These are phyloP conservation scores for Nettapus auritus DNA, from an alignment of 2,113 vertebrate species.

Conservation along the genomic window DNA sequence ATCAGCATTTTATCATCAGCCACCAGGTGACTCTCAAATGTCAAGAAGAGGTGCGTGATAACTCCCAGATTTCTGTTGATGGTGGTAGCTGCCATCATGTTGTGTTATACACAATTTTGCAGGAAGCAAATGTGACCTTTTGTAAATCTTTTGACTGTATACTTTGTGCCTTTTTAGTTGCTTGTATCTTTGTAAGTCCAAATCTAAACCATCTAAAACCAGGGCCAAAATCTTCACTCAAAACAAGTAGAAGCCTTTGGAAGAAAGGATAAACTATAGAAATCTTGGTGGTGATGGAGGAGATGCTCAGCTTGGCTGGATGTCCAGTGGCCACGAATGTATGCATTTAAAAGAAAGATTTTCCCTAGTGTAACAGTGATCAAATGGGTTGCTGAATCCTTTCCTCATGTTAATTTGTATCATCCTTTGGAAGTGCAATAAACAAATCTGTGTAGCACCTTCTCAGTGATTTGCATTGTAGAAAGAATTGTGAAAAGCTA, in stretches of 20 bases:
- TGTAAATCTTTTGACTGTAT: slow-evolving; percentile 24
- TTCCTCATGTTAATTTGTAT: not conserved
- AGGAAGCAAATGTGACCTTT: slow-evolving; percentile 44
- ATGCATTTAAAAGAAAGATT: not conserved
- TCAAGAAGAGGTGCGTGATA: slow-evolving; percentile 46
- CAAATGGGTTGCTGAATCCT: not conserved
- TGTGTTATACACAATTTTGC: not conserved
- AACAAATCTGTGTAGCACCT: not conserved
- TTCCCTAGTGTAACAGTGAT: not conserved
- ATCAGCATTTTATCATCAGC: slow-evolving; percentile 50
- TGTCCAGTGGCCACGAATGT: not conserved
- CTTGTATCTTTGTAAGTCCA: not conserved
- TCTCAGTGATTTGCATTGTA: not conserved
- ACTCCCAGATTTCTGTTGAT: slow-evolving; percentile 45
- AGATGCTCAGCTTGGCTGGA: not conserved
- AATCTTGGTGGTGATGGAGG: not conserved
- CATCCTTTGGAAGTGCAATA: not conserved
- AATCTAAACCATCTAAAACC: not conserved
- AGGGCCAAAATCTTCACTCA: not conserved
- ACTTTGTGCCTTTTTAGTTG: not conserved
- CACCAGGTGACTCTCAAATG: slow-evolving; percentile 64
- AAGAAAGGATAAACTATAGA: not conserved
- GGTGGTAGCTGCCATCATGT: not conserved
- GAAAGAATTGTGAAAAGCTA: not conserved
- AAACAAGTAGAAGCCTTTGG: not conserved